Evolutionary conservation across 2,113 vertebrate genomes (phyloP).

Genomic region (Cottus gobio): DNA sequence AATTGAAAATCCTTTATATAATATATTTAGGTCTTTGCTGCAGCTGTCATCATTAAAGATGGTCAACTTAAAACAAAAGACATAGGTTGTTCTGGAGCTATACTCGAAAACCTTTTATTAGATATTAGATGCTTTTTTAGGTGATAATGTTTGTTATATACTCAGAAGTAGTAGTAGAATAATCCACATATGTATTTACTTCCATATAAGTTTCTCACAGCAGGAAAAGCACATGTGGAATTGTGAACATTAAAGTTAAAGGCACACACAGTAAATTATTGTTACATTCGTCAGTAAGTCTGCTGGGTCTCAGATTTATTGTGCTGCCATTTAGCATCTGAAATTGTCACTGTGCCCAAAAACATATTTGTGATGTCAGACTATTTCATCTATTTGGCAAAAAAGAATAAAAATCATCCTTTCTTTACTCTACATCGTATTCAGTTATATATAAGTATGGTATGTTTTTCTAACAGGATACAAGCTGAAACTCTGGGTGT

Average conservation of each 20-base stretch:
- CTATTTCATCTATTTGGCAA: background rate
- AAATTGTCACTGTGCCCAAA: background rate
- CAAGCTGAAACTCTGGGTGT: background rate
- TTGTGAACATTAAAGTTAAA: background rate
- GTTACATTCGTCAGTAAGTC: background rate
- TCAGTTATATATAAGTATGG: background rate
- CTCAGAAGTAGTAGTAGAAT: background rate
- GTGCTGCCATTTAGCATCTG: background rate
- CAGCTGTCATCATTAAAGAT: background rate
- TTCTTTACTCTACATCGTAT: background rate
- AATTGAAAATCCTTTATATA: background rate
- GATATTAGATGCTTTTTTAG: background rate
- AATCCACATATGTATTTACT: background rate
- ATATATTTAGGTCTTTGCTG: background rate
- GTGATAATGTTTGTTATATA: background rate
- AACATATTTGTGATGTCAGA: background rate
- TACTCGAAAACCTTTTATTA: background rate
- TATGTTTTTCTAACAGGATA: background rate
- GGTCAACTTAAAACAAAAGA: background rate
- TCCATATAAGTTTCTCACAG: background rate
- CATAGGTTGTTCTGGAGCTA: background rate
- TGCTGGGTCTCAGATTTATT: background rate
- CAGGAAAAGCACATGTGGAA: background rate
- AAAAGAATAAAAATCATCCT: background rate
- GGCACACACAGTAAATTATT: too few relatives aligned